phyloP scores from a whole-genome alignment of 2,888 invertebrate genomes.

The Latheticus oryzae region DNA sequence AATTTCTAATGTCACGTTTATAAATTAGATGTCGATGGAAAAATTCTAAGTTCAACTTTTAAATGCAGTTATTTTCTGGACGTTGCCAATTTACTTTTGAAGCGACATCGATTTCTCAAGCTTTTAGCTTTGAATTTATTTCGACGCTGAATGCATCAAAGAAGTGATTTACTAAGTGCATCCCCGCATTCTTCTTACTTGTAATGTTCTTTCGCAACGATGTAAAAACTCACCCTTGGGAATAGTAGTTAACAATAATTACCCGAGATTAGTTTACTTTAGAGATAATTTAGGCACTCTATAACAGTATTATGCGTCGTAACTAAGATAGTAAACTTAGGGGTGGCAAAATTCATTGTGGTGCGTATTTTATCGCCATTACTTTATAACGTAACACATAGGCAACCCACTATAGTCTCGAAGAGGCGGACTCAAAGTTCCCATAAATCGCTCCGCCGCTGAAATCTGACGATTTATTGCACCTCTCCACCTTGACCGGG shows the following conservation, averaged over 20 bases:
- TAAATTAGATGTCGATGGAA: no score
- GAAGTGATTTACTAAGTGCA: conserved; percentile 33
- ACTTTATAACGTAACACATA: conserved; percentile 28
- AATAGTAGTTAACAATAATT: conserved; percentile 16
- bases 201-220: not conserved
- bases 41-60: no score
- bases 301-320: conserved; percentile 29
- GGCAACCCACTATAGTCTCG: conserved; percentile 12
- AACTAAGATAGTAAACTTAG: conserved; percentile 23
- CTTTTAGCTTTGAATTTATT: conserved; percentile 20
- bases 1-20: conserved; percentile 21
- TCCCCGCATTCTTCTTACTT: conserved; percentile 23
- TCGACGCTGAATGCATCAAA: conserved; percentile 25
- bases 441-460: conserved; percentile 1
- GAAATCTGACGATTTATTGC: conserved; percentile 5
- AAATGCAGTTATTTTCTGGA: no score
- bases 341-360: conserved; percentile 32
- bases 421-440: not conserved
- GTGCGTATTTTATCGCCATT: conserved; percentile 30
- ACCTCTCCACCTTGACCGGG: no score
- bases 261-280: conserved; percentile 35
- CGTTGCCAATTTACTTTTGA: no score
- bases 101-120: conserved; percentile 4
- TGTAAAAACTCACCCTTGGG: not conserved
- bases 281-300: conserved; percentile 28